Percentiles rank a stretch among this genome's conserved stretches.
phyloP scores from a whole-genome alignment of 2,888 invertebrate species.

The Muscina levida region DNA sequence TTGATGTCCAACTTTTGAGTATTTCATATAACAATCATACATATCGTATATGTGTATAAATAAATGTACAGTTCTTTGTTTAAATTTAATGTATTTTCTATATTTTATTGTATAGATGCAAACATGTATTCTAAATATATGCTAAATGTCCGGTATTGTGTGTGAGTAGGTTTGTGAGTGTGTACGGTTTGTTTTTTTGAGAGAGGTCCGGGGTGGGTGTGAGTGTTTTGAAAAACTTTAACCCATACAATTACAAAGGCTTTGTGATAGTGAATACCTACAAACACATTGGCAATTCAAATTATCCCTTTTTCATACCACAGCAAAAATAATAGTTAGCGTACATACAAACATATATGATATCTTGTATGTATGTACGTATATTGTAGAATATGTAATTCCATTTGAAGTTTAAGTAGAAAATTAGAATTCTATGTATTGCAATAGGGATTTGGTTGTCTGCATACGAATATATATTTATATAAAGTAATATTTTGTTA shows the following conservation, averaged over 20 bases:
- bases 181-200: not conserved
- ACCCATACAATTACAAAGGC: conserved; percentile 22
- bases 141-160: not conserved
- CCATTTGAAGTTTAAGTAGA: conserved; percentile 13
- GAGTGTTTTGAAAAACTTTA: not conserved
- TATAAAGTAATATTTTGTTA: too few relatives aligned
- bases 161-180: too few relatives aligned
- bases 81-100: conserved; percentile 38
- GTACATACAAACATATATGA: too few relatives aligned
- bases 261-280: not conserved
- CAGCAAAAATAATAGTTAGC: not conserved
- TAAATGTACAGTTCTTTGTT: conserved; percentile 53
- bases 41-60: conserved; percentile 33
- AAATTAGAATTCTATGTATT: conserved; percentile 20
- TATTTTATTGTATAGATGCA: conserved; percentile 20
- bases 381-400: too few relatives aligned
- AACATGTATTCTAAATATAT: not conserved
- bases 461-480: too few relatives aligned
- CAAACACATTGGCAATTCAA: conserved; percentile 25
- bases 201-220: not conserved
- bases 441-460: not conserved
- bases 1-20: conserved; percentile 30
- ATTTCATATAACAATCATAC: conserved; percentile 38
- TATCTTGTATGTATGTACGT: too few relatives aligned
- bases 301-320: conserved; percentile 18